Evolutionary conservation across 2,797 vertebrate species (phyloP), one percentile per base, ranked within the genome.

Genomic region (Oceanodroma leucorhoa): DNA sequence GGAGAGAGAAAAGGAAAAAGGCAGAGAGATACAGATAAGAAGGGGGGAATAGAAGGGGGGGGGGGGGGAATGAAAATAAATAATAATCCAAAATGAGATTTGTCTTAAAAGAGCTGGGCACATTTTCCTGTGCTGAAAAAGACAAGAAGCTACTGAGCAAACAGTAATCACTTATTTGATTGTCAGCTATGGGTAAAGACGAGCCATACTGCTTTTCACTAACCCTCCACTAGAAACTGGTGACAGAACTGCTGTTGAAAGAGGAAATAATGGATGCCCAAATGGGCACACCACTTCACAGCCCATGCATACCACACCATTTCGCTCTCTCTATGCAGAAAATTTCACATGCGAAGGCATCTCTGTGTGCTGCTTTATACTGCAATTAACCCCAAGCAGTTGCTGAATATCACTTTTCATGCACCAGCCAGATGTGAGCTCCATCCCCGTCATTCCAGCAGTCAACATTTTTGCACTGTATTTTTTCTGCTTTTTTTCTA

Each of bases 321-420:
- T 4, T 12, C 34, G 53, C n/a, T 23, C 24, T 3, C 10, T 10
- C 34, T 1, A 1, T 3, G 27, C 30, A 61, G 51, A 45, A 40
- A 41, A 41, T 6, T 6, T 23, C 61, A 50, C 26, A 3, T 1
- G 6, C 2, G 2, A 66, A 77, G 48, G 46, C 14, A 15, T 51
- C 34, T 69, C 17, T 16, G 16, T 3, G 14, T 24, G n/a, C 48
- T 60, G 76, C 36, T 83, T 76, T 22, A 41, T 24, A 34, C 27
- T 20, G 54, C 84, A 38, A 1, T 30, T 16, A 66, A 55, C n/a
- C 48, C 34, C 50, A 17, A 18, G 18, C 14, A 54, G 23, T 2
- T 43, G 60, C 45, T 32, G 30, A n/a, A 4, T 0, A 27, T 3
- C 17, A 43, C 2, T 54, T 17, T 22, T 29, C 0, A 0, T 19